Percentiles rank a stretch among this genome's conserved stretches.
Evolutionary conservation across 2,888 invertebrate genomes (phyloP).

Genomic region (Cephus spinipes): DNA sequence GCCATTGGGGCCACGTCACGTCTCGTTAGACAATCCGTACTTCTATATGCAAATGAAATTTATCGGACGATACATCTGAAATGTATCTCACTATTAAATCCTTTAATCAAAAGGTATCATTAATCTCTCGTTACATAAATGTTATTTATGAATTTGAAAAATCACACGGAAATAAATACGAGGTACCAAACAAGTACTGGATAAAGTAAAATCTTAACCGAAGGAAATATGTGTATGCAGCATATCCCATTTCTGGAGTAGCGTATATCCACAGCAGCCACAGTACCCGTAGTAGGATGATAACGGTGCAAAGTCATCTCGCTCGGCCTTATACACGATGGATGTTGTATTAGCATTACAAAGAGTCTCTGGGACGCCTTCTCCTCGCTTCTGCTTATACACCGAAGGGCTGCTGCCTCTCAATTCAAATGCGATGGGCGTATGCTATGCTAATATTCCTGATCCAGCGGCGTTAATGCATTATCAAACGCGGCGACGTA

Average conservation of each 20-base stretch:
- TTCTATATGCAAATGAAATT: conserved; percentile 52
- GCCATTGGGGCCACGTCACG: conserved; percentile 21
- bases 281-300: too few relatives aligned
- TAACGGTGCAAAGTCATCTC: conserved; percentile 24
- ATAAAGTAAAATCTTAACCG: too few relatives aligned
- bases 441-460: conserved; percentile 65
- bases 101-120: too few relatives aligned
- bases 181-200: too few relatives aligned
- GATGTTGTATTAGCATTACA: conserved; percentile 66
- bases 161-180: too few relatives aligned
- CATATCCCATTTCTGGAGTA: too few relatives aligned
- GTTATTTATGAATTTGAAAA: too few relatives aligned
- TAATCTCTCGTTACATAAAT: too few relatives aligned
- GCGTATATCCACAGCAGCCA: too few relatives aligned
- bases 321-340: conserved; percentile 47
- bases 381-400: conserved; percentile 60
- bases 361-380: conserved; percentile 65
- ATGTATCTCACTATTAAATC: too few relatives aligned
- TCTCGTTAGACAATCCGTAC: conserved; percentile 26
- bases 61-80: conserved; percentile 48
- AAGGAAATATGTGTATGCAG: too few relatives aligned
- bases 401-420: conserved; percentile 47
- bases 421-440: conserved; percentile 67
- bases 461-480: conserved; percentile 65
- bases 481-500: conserved; percentile 59